phyloP scores from a whole-genome alignment of 2,113 vertebrate genomes.

The Mastomys natalensis region DNA sequence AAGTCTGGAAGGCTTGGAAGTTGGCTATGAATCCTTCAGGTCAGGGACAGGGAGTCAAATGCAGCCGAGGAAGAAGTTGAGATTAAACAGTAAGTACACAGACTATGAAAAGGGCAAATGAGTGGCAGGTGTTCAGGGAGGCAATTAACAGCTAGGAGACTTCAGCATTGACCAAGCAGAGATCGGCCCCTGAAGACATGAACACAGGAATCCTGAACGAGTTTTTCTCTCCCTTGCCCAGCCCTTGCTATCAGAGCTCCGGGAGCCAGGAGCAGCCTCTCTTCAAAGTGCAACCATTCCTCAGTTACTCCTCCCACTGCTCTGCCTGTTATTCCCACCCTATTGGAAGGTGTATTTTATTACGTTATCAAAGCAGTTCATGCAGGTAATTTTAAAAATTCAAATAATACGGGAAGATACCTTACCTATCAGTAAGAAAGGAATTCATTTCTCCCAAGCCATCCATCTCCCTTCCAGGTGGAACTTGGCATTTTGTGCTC shows the following conservation, averaged over 20 bases:
- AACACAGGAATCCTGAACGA: neutral
- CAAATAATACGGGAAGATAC: neutral
- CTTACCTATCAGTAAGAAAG: conserved; percentile 14
- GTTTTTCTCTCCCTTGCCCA: neutral
- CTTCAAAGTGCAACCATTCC: conserved; percentile 26
- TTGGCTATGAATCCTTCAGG: neutral
- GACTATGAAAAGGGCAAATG: neutral
- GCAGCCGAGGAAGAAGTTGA: conserved; percentile 4
- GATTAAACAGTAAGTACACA: neutral
- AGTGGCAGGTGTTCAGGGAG: too few relatives aligned
- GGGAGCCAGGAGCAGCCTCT: conserved; percentile 14
- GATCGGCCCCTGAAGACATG: neutral
- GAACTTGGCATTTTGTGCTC: neutral
- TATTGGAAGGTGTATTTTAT: conserved; percentile 6
- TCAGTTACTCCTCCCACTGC: conserved; percentile 24
- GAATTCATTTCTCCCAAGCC: neutral
- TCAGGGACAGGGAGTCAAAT: neutral
- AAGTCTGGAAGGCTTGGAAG: conserved; percentile 11
- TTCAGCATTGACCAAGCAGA: neutral
- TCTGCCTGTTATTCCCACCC: neutral
- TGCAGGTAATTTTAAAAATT: conserved; percentile 46
- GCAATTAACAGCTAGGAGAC: neutral
- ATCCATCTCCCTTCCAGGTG: neutral
- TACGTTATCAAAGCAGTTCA: conserved; percentile 52
- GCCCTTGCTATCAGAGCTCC: neutral